A percentile compares a stretch with the other conserved stretches of the same genome.
Conservation (phyloP, 2,888 invertebrate species). For the Microdon myrmicae region DNA sequence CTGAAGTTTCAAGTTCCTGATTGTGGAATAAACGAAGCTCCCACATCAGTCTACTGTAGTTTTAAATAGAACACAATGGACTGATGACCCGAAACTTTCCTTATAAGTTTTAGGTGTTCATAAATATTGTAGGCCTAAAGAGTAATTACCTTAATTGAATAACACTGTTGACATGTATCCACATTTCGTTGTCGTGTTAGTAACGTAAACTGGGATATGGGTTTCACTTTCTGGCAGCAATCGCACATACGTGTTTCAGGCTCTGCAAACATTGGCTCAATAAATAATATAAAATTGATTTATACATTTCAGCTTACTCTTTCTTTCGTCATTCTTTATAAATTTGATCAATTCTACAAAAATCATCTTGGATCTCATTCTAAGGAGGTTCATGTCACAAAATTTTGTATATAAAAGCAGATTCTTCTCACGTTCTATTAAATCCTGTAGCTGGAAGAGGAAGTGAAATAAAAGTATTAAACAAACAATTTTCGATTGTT, state of each 20-base stretch:
- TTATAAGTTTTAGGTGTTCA: conserved; percentile 1
- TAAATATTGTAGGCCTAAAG: neutral
- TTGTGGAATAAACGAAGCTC: too few relatives aligned
- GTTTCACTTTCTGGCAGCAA: conserved; percentile 75
- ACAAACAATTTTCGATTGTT: neutral
- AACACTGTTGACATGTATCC: conserved; percentile 74
- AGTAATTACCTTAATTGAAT: conserved; percentile 70
- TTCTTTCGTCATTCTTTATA: conserved; percentile 55
- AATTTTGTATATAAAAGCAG: conserved; percentile 60
- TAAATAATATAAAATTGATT: neutral
- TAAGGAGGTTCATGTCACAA: conserved; percentile 61
- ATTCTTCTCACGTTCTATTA: conserved; percentile 64
- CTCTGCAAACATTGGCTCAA: conserved; percentile 55
- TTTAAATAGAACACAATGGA: too few relatives aligned
- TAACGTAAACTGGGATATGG: conserved; percentile 72
- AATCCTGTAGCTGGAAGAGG: conserved; percentile 54
- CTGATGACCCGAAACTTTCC: too few relatives aligned
- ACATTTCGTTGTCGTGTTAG: conserved; percentile 72
- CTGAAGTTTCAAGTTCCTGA: too few relatives aligned
- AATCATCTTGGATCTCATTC: conserved; percentile 61
- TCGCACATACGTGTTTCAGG: conserved; percentile 68
- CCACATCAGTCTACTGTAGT: too few relatives aligned
- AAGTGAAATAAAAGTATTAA: neutral
- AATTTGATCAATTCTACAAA: conserved; percentile 64
- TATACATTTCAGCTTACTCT: conserved; percentile 53